phyloP scores from a whole-genome alignment of 2,797 vertebrate genomes.

The Protonibea diacanthus region DNA sequence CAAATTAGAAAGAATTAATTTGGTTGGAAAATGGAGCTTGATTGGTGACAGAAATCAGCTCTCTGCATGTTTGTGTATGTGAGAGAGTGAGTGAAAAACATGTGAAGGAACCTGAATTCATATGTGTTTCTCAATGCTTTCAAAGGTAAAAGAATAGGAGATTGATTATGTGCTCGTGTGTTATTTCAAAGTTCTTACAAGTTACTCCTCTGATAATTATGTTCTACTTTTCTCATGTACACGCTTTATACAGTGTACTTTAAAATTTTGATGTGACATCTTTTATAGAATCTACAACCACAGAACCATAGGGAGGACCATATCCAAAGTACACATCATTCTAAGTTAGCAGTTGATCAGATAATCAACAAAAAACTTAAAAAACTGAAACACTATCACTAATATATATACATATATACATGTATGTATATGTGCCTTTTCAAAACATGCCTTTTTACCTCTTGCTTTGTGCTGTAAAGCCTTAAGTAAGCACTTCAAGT shows the following conservation, averaged over 20 bases:
- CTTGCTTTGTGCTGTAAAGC: too few species aligned
- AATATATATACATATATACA: too few species aligned
- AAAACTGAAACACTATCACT: too few species aligned
- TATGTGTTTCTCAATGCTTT: slow-evolving; percentile 44
- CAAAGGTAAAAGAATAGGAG: slow-evolving; percentile 23
- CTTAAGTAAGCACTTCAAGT: too few species aligned
- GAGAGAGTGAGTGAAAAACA: slow-evolving; percentile 14
- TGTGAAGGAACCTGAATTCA: slow-evolving; percentile 20
- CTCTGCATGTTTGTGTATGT: slow-evolving; percentile 28
- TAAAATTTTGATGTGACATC: neutral
- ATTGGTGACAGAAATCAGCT: slow-evolving; percentile 82
- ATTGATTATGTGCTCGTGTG: slow-evolving; percentile 22
- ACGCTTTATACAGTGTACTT: slow-evolving; percentile 5
- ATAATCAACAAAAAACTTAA: neutral
- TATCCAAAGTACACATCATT: neutral
- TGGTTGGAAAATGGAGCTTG: slow-evolving; percentile 84
- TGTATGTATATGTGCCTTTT: too few species aligned
- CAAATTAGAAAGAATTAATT: slow-evolving; percentile 86
- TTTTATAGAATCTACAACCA: neutral
- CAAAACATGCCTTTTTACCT: too few species aligned
- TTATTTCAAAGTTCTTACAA: slow-evolving; percentile 28
- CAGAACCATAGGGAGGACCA: neutral
- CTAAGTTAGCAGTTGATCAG: neutral
- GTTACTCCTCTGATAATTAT: slow-evolving; percentile 8
- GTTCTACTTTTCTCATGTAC: slow-evolving; percentile 1